phyloP scores from a whole-genome alignment of 2,888 invertebrate species.

The Belgica antarctica region DNA sequence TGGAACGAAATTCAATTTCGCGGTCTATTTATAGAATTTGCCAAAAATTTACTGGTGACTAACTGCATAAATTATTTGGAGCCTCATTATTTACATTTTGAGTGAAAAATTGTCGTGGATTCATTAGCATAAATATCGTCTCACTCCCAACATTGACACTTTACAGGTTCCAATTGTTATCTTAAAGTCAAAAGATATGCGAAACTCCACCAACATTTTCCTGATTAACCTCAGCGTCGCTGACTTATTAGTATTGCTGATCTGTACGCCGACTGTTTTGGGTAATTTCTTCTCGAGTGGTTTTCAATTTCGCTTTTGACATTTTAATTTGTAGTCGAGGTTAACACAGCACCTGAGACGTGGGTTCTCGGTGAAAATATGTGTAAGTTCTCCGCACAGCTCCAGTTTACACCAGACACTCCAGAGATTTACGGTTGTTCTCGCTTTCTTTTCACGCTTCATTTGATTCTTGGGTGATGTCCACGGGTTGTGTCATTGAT shows the following conservation, averaged over 20 bases:
- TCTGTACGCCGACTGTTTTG: constrained; percentile 87
- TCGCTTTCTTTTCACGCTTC: not conserved
- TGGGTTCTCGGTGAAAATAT: constrained; percentile 90
- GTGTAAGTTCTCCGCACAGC: constrained; percentile 70
- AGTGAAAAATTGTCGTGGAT: too few species aligned
- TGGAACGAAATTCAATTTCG: not conserved
- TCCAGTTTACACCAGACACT: constrained; percentile 24
- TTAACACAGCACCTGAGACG: constrained; percentile 84
- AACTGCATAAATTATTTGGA: constrained; percentile 5
- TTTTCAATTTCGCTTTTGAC: not conserved
- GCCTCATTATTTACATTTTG: not conserved
- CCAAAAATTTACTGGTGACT: not conserved
- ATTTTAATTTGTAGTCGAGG: constrained; percentile 73
- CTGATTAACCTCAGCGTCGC: constrained; percentile 90
- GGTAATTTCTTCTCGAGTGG: constrained; percentile 12
- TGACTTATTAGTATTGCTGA: constrained; percentile 83
- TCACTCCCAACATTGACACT: not conserved
- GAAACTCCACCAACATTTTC: constrained; percentile 92
- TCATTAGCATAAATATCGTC: too few species aligned
- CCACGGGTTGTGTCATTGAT: not conserved
- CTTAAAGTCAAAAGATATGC: constrained; percentile 87
- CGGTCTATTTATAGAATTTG: not conserved
- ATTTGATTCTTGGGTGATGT: not conserved
- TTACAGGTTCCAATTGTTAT: constrained; percentile 81
- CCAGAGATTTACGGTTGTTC: constrained; percentile 4